phyloP scores from a whole-genome alignment of 2,888 invertebrate genomes.

The Cecidostiba fungosa region DNA sequence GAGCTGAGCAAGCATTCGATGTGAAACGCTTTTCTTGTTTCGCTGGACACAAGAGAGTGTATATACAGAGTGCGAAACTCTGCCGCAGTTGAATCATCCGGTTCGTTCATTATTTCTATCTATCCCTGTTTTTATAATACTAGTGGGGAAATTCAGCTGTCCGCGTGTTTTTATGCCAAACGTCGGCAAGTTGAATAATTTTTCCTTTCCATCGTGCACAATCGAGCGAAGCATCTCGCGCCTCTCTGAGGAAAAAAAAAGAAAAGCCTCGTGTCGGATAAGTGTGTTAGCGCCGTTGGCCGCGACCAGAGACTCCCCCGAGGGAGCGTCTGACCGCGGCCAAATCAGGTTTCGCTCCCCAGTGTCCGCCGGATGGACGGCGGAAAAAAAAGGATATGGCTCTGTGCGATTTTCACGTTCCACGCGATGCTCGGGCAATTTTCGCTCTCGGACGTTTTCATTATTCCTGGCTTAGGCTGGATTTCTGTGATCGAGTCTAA shows the following conservation, averaged over 20 bases:
- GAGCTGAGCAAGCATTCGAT: constrained; percentile 7
- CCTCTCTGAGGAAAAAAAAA: not conserved
- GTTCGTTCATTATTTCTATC: no score
- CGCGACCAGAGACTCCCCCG: constrained; percentile 76
- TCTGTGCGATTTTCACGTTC: constrained; percentile 30
- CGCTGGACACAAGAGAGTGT: not conserved
- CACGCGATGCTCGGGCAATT: not conserved
- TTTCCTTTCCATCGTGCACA: not conserved
- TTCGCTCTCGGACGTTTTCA: not conserved
- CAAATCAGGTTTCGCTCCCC: constrained; percentile 79
- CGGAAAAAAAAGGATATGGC: not conserved
- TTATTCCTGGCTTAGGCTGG: not conserved
- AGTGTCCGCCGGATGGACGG: constrained; percentile 65
- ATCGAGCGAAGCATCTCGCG: not conserved
- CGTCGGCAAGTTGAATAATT: not conserved
- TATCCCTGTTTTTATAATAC: no score
- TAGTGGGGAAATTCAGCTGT: no score
- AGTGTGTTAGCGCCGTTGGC: constrained; percentile 57
- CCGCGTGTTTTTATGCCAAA: not conserved
- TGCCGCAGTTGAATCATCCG: no score
- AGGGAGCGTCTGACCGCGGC: constrained; percentile 75
- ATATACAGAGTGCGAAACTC: no score
- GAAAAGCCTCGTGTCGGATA: constrained; percentile 6
- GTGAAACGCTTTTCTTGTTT: not conserved
- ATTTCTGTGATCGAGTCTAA: not conserved